Evolutionary conservation across 2,797 vertebrate species (phyloP).

Genomic region (Champsocephalus esox): DNA sequence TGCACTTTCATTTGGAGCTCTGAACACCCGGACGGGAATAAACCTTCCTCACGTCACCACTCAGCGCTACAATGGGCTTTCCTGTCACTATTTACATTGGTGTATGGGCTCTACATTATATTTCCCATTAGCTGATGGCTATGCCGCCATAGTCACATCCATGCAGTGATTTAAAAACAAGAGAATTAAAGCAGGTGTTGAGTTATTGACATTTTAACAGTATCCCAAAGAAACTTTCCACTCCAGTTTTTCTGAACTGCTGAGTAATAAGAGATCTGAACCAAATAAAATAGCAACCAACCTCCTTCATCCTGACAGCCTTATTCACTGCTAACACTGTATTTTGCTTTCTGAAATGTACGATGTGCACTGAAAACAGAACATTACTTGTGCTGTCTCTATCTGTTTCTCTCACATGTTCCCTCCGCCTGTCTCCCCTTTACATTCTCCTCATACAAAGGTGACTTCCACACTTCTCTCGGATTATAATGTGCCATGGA

Average conservation of each 20-base stretch:
- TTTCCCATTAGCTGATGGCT: slow-evolving; percentile 76
- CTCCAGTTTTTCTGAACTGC: slow-evolving; percentile 39
- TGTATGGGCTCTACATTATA: slow-evolving; percentile 50
- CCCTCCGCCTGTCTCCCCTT: slow-evolving; percentile 26
- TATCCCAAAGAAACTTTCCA: slow-evolving; percentile 54
- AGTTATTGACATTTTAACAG: slow-evolving; percentile 66
- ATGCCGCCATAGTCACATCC: slow-evolving; percentile 32
- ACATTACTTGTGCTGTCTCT: slow-evolving; percentile 31
- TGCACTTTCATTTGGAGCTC: slow-evolving; percentile 55
- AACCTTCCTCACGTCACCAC: slow-evolving; percentile 57
- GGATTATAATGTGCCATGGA: slow-evolving; percentile 61
- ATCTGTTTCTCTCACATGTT: slow-evolving; percentile 13
- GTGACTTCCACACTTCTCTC: slow-evolving; percentile 69
- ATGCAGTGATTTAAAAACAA: slow-evolving; percentile 45
- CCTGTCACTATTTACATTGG: slow-evolving; percentile 59
- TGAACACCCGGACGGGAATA: slow-evolving; percentile 49
- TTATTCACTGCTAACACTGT: slow-evolving; percentile 45
- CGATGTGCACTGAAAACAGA: slow-evolving; percentile 43
- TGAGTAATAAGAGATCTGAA: slow-evolving; percentile 49
- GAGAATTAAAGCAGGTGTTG: slow-evolving; percentile 47
- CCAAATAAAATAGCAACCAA: slow-evolving; percentile 43
- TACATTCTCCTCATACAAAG: slow-evolving; percentile 60
- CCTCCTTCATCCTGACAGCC: slow-evolving; percentile 20
- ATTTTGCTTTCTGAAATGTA: slow-evolving; percentile 50
- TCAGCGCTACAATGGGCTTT: slow-evolving; percentile 53